Conservation (phyloP, 2,888 invertebrate species). For the Bombylius major region DNA sequence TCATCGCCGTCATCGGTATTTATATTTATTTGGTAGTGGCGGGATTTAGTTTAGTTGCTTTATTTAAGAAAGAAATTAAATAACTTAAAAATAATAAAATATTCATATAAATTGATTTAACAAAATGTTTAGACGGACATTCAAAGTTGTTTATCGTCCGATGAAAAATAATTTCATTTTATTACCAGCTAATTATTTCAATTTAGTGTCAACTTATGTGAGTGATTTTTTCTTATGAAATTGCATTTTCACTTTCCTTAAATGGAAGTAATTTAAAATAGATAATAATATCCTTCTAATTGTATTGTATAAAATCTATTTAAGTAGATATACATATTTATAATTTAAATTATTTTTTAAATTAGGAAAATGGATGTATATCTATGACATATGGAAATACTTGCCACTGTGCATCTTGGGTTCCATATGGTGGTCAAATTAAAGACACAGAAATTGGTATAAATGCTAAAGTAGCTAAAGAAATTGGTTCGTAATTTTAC, state of each 20-base stretch:
- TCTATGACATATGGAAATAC: slow-evolving; percentile 28
- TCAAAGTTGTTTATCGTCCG: slow-evolving; percentile 34
- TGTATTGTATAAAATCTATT: not conserved
- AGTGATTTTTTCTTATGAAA: slow-evolving; percentile 17
- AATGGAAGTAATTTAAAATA: not conserved
- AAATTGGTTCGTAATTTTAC: slow-evolving; percentile 25
- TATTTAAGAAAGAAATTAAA: no score
- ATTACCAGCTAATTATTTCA: slow-evolving; percentile 33
- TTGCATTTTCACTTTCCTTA: not conserved
- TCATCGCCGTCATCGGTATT: no score
- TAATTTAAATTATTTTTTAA: not conserved
- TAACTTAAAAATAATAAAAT: no score
- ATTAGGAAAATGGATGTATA: slow-evolving; percentile 34
- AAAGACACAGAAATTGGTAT: slow-evolving; percentile 37
- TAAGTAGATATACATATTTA: not conserved
- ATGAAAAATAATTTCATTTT: slow-evolving; percentile 31
- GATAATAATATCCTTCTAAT: not conserved
- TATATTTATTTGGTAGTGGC: no score
- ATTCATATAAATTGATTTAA: not conserved
- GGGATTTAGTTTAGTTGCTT: no score
- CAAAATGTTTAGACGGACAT: slow-evolving; percentile 34
- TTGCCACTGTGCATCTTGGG: slow-evolving; percentile 34
- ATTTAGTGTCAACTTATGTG: slow-evolving; percentile 35
- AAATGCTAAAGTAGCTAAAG: slow-evolving; percentile 36
- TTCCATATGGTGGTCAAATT: slow-evolving; percentile 29